Base-by-base conservation (phyloP, 2,113 vertebrate species). In the Amazona vittata region DNA sequence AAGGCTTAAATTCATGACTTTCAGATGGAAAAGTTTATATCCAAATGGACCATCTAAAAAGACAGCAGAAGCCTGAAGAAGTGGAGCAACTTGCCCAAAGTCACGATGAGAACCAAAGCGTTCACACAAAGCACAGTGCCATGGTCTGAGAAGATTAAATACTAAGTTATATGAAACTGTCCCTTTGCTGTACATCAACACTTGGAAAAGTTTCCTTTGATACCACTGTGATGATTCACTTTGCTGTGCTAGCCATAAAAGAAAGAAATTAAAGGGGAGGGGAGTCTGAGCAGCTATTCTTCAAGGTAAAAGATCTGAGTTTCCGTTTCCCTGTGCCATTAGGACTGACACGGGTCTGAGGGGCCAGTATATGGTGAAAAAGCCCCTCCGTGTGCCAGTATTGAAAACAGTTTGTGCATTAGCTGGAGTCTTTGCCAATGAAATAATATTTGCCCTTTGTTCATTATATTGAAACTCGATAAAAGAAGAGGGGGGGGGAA, bases 401-500 rank as follows among this genome's bases (percentile, higher is more conserved):
- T 63, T 93, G 71, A 86, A 83, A 89, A 35, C 46, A 86, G 88
- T 94, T 94, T 80, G 88, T 90, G 89, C 93, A 65, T 87, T 67
- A 90, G 37, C 0, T 29, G 83, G 83, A 87, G 76, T 15, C 91
- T 73, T 44, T 84, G 83, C 91, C 89, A 94, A 86, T 15, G 89
- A 94, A 95, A 92, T 83, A 87, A 86, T 85, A 84, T 81, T 19
- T 83, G 59, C 75, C 37, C 73, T 95, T 95, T 97, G 95, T 97
- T 96, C 95, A 94, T 96, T 94, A 79, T 93, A 49, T 70, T 90
- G 95, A 93, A 96, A 93, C 89, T 15, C 3, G 71, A 88, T 88
- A 83, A 94, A 94, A 95, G 95, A 88, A 85, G 90, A 33, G 2
- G 4, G 55, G 2, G 64, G 28, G 28, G 17, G 15, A 53, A 53